Percentiles rank a stretch among this genome's conserved stretches.
phyloP scores from a whole-genome alignment of 2,113 vertebrate genomes.

The Willisornis vidua region DNA sequence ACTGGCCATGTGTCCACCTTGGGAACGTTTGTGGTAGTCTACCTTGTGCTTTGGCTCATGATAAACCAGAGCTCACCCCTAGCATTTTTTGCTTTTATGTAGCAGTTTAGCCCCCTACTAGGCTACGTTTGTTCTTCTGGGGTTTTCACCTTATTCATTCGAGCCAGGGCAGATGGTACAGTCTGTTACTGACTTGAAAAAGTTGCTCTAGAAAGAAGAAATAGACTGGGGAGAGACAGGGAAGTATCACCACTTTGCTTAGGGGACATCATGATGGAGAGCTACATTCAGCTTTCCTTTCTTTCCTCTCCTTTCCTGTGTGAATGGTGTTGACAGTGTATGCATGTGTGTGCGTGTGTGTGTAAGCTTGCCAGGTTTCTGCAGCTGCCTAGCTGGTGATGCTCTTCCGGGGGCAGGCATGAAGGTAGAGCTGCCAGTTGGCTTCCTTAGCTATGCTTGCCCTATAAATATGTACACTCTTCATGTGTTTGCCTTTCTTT shows the following conservation, averaged over 20 bases:
- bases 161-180: not conserved
- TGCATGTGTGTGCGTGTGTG: not conserved
- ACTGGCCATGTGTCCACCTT: not conserved
- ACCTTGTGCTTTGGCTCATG: not conserved
- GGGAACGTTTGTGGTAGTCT: not conserved
- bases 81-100: not conserved
- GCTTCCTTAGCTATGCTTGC: not conserved
- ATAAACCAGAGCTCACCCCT: not conserved
- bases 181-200: not conserved
- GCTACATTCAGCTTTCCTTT: not conserved
- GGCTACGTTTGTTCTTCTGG: not conserved
- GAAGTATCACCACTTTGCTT: not conserved
- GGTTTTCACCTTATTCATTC: not conserved
- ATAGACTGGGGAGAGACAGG: not conserved
- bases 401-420: not conserved
- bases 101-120: not conserved
- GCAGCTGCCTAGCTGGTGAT: not conserved
- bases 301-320: not conserved
- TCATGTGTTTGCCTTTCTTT: not conserved
- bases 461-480: not conserved
- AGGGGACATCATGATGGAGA: not conserved
- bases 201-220: not conserved
- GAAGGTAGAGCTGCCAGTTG: not conserved
- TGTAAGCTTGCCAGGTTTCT: not conserved
- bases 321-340: not conserved